Conservation (phyloP, 2,113 vertebrate species). For the Ovis canadensis region DNA sequence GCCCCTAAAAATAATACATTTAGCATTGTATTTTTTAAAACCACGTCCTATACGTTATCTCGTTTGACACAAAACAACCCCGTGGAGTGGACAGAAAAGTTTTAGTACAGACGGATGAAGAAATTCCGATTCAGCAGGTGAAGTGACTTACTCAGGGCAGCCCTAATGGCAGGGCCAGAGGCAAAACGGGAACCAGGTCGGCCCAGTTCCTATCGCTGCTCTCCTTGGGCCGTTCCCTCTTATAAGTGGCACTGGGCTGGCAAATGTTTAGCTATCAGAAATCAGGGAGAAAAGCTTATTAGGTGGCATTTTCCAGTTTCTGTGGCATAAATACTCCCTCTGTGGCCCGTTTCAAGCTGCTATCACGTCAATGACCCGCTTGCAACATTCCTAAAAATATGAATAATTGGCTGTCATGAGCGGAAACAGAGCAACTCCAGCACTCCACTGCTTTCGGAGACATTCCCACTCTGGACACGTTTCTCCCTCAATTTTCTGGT, state of each 20-base stretch:
- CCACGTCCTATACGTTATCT: background rate
- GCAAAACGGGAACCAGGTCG: background rate
- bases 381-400: background rate
- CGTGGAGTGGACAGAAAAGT: background rate
- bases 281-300: background rate
- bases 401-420: background rate
- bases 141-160: background rate
- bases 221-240: background rate
- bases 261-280: background rate
- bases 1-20: background rate
- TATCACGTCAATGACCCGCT: background rate
- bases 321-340: background rate
- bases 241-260: background rate
- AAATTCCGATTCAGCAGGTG: background rate
- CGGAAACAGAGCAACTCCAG: background rate
- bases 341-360: background rate
- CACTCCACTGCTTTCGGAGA: background rate
- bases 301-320: background rate
- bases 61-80: background rate
- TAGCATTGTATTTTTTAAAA: background rate
- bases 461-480: background rate
- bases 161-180: background rate
- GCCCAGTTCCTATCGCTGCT: background rate
- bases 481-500: background rate
- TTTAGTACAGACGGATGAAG: background rate